phyloP scores from a whole-genome alignment of 2,888 invertebrate genomes.

The Cartodere bifasciata region DNA sequence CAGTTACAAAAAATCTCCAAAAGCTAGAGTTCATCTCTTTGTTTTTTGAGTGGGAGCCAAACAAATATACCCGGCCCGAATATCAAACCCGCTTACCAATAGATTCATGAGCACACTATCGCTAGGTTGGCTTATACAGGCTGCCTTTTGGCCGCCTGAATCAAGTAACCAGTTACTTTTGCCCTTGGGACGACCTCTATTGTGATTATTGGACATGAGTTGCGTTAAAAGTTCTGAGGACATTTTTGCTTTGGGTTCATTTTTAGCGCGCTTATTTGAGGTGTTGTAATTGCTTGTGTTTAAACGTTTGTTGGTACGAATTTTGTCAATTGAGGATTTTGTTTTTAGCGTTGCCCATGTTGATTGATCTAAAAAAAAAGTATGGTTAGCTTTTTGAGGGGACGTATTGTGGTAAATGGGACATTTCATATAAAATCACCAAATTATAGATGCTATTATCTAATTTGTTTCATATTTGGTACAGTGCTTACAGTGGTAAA shows the following conservation, averaged over 20 bases:
- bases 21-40: slow-evolving; percentile 24
- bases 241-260: slow-evolving; percentile 31
- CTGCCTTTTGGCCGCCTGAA: slow-evolving; percentile 30
- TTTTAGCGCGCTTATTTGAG: slow-evolving; percentile 24
- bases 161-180: slow-evolving; percentile 31
- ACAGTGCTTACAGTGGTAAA: no score
- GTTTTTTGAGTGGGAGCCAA: slow-evolving; percentile 49
- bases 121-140: slow-evolving; percentile 40
- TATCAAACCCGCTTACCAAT: slow-evolving; percentile 89
- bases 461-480: no score
- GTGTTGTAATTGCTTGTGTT: slow-evolving; percentile 19
- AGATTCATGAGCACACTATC: slow-evolving; percentile 88
- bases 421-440: no score
- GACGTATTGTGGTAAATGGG: no score
- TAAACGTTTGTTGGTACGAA: slow-evolving; percentile 23
- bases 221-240: slow-evolving; percentile 46
- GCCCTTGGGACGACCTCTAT: slow-evolving; percentile 28
- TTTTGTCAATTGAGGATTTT: slow-evolving; percentile 3
- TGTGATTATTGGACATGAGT: slow-evolving; percentile 40
- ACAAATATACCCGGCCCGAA: slow-evolving; percentile 84
- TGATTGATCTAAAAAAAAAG: slow-evolving; percentile 5
- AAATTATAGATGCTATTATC: no score
- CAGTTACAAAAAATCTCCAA: no score
- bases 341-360: not conserved
- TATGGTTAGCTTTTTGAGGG: no score